phyloP scores from a whole-genome alignment of 2,113 vertebrate genomes.

The Dendropsophus ebraccatus region DNA sequence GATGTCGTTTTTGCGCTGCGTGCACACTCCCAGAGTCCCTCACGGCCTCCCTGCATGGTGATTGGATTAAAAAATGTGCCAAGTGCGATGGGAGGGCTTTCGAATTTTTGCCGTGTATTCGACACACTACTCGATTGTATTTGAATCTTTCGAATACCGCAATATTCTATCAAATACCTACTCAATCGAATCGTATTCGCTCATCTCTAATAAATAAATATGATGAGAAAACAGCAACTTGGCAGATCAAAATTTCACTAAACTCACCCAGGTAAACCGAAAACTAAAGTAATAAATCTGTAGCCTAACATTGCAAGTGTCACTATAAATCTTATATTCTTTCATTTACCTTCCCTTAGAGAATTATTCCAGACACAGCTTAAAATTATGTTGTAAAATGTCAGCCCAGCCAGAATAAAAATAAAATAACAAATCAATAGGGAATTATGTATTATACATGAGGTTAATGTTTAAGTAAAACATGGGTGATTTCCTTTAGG shows the following conservation, averaged over 20 bases:
- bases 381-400: neutral
- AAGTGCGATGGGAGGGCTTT: too few relatives aligned
- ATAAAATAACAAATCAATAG: neutral
- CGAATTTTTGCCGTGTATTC: too few relatives aligned
- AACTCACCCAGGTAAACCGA: neutral
- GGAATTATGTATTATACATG: neutral
- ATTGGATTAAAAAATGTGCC: too few relatives aligned
- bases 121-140: too few relatives aligned
- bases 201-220: too few relatives aligned
- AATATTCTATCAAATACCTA: too few relatives aligned
- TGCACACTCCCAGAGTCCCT: too few relatives aligned
- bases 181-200: too few relatives aligned
- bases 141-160: too few relatives aligned
- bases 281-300: neutral
- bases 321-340: neutral
- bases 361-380: neutral
- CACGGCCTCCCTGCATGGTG: too few relatives aligned
- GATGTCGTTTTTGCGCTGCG: too few relatives aligned
- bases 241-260: neutral
- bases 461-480: neutral
- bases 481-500: neutral
- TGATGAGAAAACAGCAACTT: too few relatives aligned
- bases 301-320: neutral
- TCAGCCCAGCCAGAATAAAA: neutral
- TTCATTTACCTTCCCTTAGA: neutral